Percentiles rank a stretch among this genome's conserved stretches.
Evolutionary conservation across 2,113 vertebrate species (phyloP).

Genomic region (Etheostoma cragini): DNA sequence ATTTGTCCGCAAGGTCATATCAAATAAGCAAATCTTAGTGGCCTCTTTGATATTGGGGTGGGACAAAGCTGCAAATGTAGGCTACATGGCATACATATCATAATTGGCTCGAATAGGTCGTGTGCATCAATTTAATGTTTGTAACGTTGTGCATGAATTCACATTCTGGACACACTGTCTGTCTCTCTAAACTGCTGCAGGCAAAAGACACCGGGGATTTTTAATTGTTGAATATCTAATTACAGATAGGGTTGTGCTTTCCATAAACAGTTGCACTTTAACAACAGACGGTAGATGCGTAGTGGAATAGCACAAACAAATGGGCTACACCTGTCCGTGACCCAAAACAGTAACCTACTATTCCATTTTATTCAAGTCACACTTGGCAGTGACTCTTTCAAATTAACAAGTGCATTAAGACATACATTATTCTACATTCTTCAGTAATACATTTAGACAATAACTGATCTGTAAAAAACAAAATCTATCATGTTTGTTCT

Average conservation of each 20-base stretch:
- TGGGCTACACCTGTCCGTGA: conserved; percentile 51
- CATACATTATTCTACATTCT: neutral
- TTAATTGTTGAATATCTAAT: conserved; percentile 40
- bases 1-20: conserved; percentile 81
- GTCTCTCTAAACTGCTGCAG: conserved; percentile 52
- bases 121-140: conserved; percentile 44
- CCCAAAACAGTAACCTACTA: conserved; percentile 25
- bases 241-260: conserved; percentile 34
- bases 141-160: conserved; percentile 26
- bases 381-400: neutral
- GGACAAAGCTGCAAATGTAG: conserved; percentile 37
- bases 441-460: neutral
- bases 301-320: conserved; percentile 47
- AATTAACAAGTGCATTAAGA: neutral
- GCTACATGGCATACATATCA: conserved; percentile 41
- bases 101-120: conserved; percentile 52
- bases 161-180: conserved; percentile 29
- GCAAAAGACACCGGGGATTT: conserved; percentile 8
- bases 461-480: neutral
- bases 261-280: conserved; percentile 70
- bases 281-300: conserved; percentile 64
- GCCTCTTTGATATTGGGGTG: conserved; percentile 44
- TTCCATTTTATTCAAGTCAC: conserved; percentile 22
- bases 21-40: conserved; percentile 38
- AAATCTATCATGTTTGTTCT: neutral